Conservation (phyloP, 37 sponge, comb jelly and placozoan species). For the Eunapius fragilis region DNA sequence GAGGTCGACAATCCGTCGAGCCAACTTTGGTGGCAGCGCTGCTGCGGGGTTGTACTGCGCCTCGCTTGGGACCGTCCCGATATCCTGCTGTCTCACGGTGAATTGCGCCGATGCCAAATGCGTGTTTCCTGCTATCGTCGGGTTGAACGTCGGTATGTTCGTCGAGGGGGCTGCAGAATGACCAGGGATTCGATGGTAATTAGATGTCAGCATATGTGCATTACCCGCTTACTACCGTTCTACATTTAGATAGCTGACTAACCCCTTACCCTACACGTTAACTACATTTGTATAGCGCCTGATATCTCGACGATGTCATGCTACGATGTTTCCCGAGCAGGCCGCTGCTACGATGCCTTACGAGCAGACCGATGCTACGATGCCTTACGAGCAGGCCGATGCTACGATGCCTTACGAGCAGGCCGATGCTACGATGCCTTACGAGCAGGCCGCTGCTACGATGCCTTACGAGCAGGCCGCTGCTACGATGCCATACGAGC, state of each 20-base stretch:
- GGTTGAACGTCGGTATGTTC: no score
- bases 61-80: no score
- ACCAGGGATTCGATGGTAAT: neutral
- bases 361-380: neutral
- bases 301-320: neutral
- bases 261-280: no score
- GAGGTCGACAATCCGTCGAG: neutral
- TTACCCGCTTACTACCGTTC: no score
- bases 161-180: no score
- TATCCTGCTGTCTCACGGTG: no score
- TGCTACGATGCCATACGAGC: neutral
- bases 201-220: neutral
- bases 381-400: neutral
- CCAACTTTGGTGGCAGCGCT: no score
- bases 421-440: neutral
- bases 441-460: neutral
- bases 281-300: neutral
- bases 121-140: no score
- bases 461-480: neutral
- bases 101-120: no score
- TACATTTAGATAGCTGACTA: no score
- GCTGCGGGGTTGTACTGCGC: no score
- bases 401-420: neutral
- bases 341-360: neutral
- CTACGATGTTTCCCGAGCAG: neutral